Evolutionary conservation across 2,888 invertebrate genomes (phyloP).

Genomic region (Empis livida): DNA sequence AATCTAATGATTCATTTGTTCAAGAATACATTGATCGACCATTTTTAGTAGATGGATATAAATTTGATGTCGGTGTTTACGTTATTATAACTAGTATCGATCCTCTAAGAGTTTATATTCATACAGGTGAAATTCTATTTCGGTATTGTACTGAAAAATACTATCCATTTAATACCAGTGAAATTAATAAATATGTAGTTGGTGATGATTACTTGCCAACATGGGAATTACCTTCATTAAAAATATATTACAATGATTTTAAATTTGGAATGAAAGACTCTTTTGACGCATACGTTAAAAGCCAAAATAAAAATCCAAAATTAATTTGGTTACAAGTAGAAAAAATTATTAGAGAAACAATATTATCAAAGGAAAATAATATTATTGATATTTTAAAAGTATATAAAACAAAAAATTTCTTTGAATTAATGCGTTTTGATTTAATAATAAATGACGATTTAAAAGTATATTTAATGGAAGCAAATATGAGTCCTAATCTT

Average conservation of each 20-base stretch:
- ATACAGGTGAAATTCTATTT: slow-evolving; percentile 79
- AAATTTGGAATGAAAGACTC: slow-evolving; percentile 77
- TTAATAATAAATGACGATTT: slow-evolving; percentile 80
- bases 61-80: slow-evolving; percentile 95
- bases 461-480: slow-evolving; percentile 82
- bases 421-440: slow-evolving; percentile 92
- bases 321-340: slow-evolving; percentile 70
- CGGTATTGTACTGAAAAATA: slow-evolving; percentile 83
- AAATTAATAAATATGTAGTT: slow-evolving; percentile 82
- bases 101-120: slow-evolving; percentile 79
- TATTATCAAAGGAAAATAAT: slow-evolving; percentile 56
- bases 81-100: slow-evolving; percentile 80
- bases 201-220: slow-evolving; percentile 88
- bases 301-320: slow-evolving; percentile 54
- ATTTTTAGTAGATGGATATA: slow-evolving; percentile 79
- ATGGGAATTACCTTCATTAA: slow-evolving; percentile 78
- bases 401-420: slow-evolving; percentile 55
- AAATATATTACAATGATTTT: slow-evolving; percentile 52
- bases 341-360: slow-evolving; percentile 57
- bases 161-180: slow-evolving; percentile 72
- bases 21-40: slow-evolving; percentile 86
- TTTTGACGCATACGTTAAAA: slow-evolving; percentile 61
- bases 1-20: slow-evolving; percentile 61
- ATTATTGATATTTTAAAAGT: slow-evolving; percentile 47
- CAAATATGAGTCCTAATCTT: slow-evolving; percentile 97